These are phyloP conservation scores for Drosophila jambulina DNA, from an alignment of 1,140 invertebrate species.

Conservation along the genomic window DNA sequence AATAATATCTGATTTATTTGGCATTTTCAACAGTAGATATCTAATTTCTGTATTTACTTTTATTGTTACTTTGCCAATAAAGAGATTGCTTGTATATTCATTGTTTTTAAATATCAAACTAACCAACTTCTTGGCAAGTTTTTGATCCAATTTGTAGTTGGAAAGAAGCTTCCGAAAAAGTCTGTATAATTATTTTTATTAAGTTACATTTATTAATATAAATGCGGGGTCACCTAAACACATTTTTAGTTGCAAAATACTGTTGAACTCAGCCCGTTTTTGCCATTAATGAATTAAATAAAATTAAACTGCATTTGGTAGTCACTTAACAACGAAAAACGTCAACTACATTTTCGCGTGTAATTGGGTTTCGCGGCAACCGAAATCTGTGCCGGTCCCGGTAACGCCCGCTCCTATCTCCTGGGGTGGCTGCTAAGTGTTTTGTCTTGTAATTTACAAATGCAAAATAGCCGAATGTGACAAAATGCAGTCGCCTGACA, in stretches of 20 bases:
- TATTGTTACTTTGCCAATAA: neutral
- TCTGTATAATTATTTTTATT: neutral
- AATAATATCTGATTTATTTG: slow-evolving; percentile 43
- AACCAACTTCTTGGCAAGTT: neutral
- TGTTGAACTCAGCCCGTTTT: neutral
- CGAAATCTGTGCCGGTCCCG: slow-evolving; percentile 19
- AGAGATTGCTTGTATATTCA: neutral
- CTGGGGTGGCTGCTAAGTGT: slow-evolving; percentile 66
- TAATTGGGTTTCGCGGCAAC: slow-evolving; percentile 52
- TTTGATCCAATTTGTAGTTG: neutral
- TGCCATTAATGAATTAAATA: slow-evolving; percentile 11
- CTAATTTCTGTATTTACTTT: slow-evolving; percentile 10
- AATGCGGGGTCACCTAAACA: neutral
- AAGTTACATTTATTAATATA: neutral
- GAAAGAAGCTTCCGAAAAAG: no score
- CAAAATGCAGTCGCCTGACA: slow-evolving; percentile 75
- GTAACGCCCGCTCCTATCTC: slow-evolving; percentile 28
- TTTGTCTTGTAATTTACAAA: slow-evolving; percentile 80
- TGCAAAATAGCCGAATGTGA: slow-evolving; percentile 73
- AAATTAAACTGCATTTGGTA: slow-evolving; percentile 20
- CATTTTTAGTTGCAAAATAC: neutral
- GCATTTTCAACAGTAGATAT: slow-evolving; percentile 32
- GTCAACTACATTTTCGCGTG: slow-evolving; percentile 36
- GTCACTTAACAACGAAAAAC: slow-evolving; percentile 25
- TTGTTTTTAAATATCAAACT: neutral